A percentile compares a stretch with the other conserved stretches of the same genome.
Conservation (phyloP, 2,888 invertebrate genomes). For the Sarcophaga variegata region DNA sequence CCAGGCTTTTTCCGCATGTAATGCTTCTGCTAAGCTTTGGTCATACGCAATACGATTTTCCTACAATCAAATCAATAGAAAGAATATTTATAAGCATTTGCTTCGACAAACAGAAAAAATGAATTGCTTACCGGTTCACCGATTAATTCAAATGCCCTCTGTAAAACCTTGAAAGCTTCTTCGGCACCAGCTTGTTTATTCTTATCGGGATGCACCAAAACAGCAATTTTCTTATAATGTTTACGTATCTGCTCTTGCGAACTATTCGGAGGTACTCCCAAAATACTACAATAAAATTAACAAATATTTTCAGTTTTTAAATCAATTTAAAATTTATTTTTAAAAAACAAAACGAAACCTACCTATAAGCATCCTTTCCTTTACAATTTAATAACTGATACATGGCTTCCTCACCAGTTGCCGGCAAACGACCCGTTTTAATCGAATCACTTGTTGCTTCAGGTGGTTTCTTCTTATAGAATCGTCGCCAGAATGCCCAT, state of each 20-base stretch:
- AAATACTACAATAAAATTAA: conserved; percentile 82
- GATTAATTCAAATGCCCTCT: conserved; percentile 96
- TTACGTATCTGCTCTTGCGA: conserved; percentile 96
- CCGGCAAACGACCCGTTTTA: conserved; percentile 85
- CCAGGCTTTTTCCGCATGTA: conserved; percentile 93
- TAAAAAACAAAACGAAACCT: conserved; percentile 47
- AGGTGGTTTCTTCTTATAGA: conserved; percentile 81
- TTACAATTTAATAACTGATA: conserved; percentile 95
- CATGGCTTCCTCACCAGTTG: conserved; percentile 97
- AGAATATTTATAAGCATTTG: background rate
- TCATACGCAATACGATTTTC: conserved; percentile 89
- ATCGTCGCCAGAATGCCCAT: conserved; percentile 80
- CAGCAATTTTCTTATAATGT: conserved; percentile 96
- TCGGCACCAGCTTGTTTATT: conserved; percentile 97
- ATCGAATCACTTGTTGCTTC: conserved; percentile 78
- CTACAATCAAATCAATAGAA: conserved; percentile 79
- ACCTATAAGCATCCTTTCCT: conserved; percentile 98
- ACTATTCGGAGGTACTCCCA: conserved; percentile 93
- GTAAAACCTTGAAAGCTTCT: conserved; percentile 97
- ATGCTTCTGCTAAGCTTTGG: conserved; percentile 88
- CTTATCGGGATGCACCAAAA: conserved; percentile 97
- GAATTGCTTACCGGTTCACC: conserved; percentile 88
- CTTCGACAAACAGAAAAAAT: background rate
- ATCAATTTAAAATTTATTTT: background rate
- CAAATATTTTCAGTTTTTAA: background rate